Conservation (phyloP, 1,140 invertebrate species). For the Galleria mellonella region DNA sequence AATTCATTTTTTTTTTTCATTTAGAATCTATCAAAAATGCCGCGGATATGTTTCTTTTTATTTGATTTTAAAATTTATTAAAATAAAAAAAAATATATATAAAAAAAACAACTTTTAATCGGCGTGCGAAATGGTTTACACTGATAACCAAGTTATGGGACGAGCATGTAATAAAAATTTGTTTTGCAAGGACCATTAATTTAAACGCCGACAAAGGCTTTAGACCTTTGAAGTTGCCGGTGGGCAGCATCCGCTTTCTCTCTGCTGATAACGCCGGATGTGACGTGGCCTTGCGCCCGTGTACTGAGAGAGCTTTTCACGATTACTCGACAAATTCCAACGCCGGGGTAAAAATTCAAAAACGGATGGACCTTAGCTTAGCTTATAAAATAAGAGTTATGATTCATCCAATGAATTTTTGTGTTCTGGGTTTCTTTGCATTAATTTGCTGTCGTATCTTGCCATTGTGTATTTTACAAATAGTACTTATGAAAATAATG, state of each 20-base stretch:
- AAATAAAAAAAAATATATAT: too few relatives aligned
- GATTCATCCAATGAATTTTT: slow-evolving; percentile 25
- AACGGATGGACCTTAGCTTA: slow-evolving; percentile 26
- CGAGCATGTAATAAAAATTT: slow-evolving; percentile 16
- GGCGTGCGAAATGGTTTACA: neutral
- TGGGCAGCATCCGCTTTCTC: slow-evolving; percentile 60
- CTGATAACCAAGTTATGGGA: slow-evolving; percentile 21
- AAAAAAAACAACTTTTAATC: too few relatives aligned
- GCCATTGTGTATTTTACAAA: too few relatives aligned
- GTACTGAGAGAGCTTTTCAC: slow-evolving; percentile 53
- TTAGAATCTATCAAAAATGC: neutral
- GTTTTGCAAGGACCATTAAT: slow-evolving; percentile 54
- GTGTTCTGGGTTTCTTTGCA: neutral
- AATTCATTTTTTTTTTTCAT: too few relatives aligned
- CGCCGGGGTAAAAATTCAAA: slow-evolving; percentile 34
- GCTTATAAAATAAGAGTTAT: slow-evolving; percentile 15
- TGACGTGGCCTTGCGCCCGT: slow-evolving; percentile 53
- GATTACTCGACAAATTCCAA: slow-evolving; percentile 64
- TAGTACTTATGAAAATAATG: neutral
- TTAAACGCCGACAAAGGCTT: slow-evolving; percentile 43
- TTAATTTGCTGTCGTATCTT: neutral
- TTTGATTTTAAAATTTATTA: neutral
- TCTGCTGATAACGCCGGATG: slow-evolving; percentile 50
- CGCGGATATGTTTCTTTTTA: neutral
- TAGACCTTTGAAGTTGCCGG: slow-evolving; percentile 46